Percentiles rank a stretch among this genome's conserved stretches.
These are phyloP conservation scores for Harpagoxenus sublaevis DNA, from an alignment of 2,888 invertebrate genomes.

Conservation along the genomic window DNA sequence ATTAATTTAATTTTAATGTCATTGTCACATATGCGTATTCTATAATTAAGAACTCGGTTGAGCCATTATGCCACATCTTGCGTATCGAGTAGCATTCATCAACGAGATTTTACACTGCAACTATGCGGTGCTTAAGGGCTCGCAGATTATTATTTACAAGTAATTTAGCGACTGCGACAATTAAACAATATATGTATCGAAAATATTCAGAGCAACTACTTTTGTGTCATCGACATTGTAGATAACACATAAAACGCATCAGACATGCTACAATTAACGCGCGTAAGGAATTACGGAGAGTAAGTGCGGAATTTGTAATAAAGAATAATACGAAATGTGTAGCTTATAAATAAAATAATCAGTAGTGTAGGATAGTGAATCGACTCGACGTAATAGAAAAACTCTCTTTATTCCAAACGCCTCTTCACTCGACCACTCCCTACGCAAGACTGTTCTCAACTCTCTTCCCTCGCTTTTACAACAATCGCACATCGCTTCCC, in stretches of 20 bases:
- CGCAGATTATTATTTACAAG: conserved; percentile 26
- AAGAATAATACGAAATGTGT: conserved; percentile 57
- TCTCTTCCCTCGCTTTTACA: no score
- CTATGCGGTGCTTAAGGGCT: background rate
- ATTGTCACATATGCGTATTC: background rate
- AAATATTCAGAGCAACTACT: conserved; percentile 62
- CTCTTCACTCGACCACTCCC: no score
- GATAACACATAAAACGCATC: conserved; percentile 59
- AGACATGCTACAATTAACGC: conserved; percentile 34
- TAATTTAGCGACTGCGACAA: conserved; percentile 50
- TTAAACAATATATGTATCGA: conserved; percentile 50
- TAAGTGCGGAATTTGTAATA: conserved; percentile 62
- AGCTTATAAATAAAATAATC: background rate
- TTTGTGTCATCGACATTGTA: conserved; percentile 75
- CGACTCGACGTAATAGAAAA: no score
- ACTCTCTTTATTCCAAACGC: no score
- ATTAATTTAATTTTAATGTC: conserved; percentile 4
- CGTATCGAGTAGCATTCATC: conserved; percentile 1
- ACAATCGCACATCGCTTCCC: no score
- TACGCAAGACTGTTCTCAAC: no score
- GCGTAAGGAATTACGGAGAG: conserved; percentile 56
- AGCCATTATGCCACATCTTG: background rate
- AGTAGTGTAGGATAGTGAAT: background rate
- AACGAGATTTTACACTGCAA: background rate
- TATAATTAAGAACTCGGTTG: conserved; percentile 2